A percentile compares a stretch with the other conserved stretches of the same genome.
phyloP scores from a whole-genome alignment of 2,888 invertebrate genomes.

The Taphrorychus bicolor region DNA sequence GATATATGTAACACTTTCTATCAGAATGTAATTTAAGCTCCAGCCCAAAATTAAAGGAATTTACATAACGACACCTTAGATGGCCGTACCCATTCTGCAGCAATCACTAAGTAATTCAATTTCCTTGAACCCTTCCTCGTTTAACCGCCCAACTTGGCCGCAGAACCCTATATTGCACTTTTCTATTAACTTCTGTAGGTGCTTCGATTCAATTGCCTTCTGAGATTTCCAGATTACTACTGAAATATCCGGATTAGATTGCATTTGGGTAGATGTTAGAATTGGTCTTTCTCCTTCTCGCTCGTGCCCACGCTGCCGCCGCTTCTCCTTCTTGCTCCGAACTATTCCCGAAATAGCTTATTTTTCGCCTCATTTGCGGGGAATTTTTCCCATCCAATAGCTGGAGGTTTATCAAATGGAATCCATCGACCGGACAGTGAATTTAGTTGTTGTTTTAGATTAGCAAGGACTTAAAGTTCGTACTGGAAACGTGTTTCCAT shows the following conservation, averaged over 20 bases:
- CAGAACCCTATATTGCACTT: conserved; percentile 46
- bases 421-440: conserved; percentile 10
- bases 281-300: conserved; percentile 20
- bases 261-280: conserved; percentile 53
- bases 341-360: conserved; percentile 55
- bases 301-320: conserved; percentile 10
- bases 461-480: not conserved
- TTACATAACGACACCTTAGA: conserved; percentile 1
- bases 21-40: too few relatives aligned
- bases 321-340: conserved; percentile 36
- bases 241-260: conserved; percentile 61
- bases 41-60: not conserved
- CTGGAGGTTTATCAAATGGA: conserved; percentile 15
- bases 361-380: conserved; percentile 61
- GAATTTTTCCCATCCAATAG: conserved; percentile 35
- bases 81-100: not conserved
- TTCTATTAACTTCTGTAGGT: conserved; percentile 58
- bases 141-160: conserved; percentile 9
- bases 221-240: conserved; percentile 60
- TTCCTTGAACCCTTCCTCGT: conserved; percentile 12
- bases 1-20: too few relatives aligned
- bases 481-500: not conserved
- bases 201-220: conserved; percentile 60
- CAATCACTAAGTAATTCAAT: conserved; percentile 14
- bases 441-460: conserved; percentile 10